Conservation (phyloP, 1,140 invertebrate genomes). For the Drosophila prosaltans region DNA sequence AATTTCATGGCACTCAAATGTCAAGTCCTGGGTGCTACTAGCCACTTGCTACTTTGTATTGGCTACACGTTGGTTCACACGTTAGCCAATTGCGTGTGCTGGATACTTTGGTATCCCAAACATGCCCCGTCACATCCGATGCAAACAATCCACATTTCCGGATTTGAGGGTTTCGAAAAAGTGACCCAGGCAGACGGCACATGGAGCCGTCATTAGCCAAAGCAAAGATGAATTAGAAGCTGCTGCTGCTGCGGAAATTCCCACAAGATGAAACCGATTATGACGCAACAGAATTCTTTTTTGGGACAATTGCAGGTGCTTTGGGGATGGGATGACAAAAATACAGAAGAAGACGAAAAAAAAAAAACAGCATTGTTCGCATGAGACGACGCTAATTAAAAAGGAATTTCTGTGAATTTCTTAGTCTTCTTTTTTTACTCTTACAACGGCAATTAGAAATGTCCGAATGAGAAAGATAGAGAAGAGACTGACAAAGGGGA, state of each 20-base stretch:
- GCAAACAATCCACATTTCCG: slow-evolving; percentile 50
- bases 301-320: slow-evolving; percentile 55
- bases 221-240: slow-evolving; percentile 44
- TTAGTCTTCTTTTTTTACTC: slow-evolving; percentile 21
- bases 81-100: slow-evolving; percentile 33
- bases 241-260: slow-evolving; percentile 65
- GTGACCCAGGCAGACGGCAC: slow-evolving; percentile 18
- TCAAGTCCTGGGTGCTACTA: slow-evolving; percentile 17
- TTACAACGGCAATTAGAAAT: slow-evolving; percentile 69
- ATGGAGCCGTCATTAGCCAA: slow-evolving; percentile 58
- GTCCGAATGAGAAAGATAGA: slow-evolving; percentile 19
- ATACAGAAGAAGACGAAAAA: slow-evolving; percentile 15
- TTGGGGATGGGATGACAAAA: slow-evolving; percentile 13
- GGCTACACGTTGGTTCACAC: slow-evolving; percentile 58
- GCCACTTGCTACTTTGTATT: slow-evolving; percentile 24
- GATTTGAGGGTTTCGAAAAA: slow-evolving; percentile 66
- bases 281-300: slow-evolving; percentile 72
- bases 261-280: slow-evolving; percentile 66
- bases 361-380: slow-evolving; percentile 38
- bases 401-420: slow-evolving; percentile 64
- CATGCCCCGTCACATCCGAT: slow-evolving; percentile 68
- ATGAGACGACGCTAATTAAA: slow-evolving; percentile 69
- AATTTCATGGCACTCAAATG: slow-evolving; percentile 54
- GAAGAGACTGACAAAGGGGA: background rate
- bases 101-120: slow-evolving; percentile 12